Conservation (phyloP, 1,140 invertebrate species). For the Papilio dardanus region DNA sequence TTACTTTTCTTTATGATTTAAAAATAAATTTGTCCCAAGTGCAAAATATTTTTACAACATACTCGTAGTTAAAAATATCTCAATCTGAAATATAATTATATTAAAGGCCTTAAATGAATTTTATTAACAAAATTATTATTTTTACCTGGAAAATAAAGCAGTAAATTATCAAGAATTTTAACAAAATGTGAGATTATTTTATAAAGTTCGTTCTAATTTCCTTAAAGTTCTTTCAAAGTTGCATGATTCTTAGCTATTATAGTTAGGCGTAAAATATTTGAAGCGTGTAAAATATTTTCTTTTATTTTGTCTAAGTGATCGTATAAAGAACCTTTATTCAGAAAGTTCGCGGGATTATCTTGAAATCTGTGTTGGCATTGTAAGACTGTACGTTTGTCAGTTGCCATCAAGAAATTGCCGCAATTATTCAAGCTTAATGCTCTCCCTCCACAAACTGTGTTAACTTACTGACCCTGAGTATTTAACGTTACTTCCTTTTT, state of each 20-base stretch:
- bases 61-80: not conserved
- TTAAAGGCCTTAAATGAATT: not conserved
- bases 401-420: constrained; percentile 50
- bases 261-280: constrained; percentile 5
- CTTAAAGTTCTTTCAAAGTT: constrained; percentile 5
- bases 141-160: not conserved
- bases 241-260: not conserved
- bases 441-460: constrained; percentile 42
- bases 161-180: not conserved
- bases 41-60: not conserved
- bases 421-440: constrained; percentile 51
- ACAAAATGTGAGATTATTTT: not conserved
- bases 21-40: not conserved
- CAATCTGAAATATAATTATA: not conserved
- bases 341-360: constrained; percentile 32
- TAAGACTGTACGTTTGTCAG: constrained; percentile 48
- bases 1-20: constrained; percentile 1
- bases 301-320: not conserved
- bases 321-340: constrained; percentile 19
- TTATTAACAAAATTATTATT: not conserved
- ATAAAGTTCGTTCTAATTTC: not conserved
- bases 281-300: constrained; percentile 24
- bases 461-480: constrained; percentile 35
- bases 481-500: constrained; percentile 25
- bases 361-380: constrained; percentile 35